Evolutionary conservation across 2,888 invertebrate genomes (phyloP).

Genomic region (Reticulitermes lucifugus): DNA sequence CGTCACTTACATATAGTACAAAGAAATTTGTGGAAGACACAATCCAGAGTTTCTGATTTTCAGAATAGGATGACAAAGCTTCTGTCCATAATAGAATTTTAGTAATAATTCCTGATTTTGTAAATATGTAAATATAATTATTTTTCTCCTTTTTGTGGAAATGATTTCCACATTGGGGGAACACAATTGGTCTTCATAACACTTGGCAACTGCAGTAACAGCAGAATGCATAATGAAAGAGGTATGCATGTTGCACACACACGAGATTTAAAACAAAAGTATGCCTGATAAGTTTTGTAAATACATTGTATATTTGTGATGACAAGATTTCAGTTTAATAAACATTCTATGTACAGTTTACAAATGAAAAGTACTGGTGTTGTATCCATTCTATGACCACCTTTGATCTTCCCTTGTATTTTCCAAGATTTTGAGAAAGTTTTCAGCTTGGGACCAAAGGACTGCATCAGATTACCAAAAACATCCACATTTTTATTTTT

Average conservation of each 20-base stretch:
- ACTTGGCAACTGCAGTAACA: neutral
- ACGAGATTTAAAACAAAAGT: conserved; percentile 11
- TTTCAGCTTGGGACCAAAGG: no score
- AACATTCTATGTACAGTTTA: conserved; percentile 45
- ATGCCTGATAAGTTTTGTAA: conserved; percentile 36
- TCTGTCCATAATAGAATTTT: neutral
- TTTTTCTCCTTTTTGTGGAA: neutral
- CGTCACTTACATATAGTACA: conserved; percentile 30
- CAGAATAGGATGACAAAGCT: neutral
- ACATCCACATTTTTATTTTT: no score
- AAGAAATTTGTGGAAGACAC: conserved; percentile 16
- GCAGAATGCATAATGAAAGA: neutral
- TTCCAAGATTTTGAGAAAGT: no score
- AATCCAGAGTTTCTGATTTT: conserved; percentile 15
- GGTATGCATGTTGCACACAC: neutral
- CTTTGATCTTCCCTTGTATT: no score
- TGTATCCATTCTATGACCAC: no score
- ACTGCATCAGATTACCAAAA: no score
- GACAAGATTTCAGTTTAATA: conserved; percentile 43
- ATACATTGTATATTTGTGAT: conserved; percentile 46
- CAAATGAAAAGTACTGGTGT: neutral
- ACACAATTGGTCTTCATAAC: neutral
- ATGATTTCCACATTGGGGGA: neutral
- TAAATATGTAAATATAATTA: conserved; percentile 20
- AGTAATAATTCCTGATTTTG: conserved; percentile 16